Base-by-base conservation (phyloP, 2,888 invertebrate species). In the Orchestes rusci region DNA sequence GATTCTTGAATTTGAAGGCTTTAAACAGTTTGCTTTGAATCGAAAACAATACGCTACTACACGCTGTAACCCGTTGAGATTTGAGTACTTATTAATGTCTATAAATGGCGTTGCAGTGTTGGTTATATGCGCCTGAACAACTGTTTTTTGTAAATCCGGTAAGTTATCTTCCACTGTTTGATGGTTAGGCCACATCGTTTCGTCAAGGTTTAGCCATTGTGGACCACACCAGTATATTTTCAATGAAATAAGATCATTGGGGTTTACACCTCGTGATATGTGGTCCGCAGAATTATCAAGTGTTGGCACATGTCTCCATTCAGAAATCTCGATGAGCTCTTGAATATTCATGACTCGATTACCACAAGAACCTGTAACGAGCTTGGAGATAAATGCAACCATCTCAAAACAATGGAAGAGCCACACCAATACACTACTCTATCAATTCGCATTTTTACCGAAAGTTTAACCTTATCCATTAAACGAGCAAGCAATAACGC, bases 361-460 rank as follows among this genome's bases (percentile, higher is more conserved):
- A 38, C 48, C 2, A 48, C 48, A 31, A 48, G 41, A 19, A 40
- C 32, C 23, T 45, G 45, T 13, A 48, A 18, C 16, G n/a, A 15
- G 10, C 30, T 45, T 10, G 44, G 30, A 12, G 4, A n/a, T 3
- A 32, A 41, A 13, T 16, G 5, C 8, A 34, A 17, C 34, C 34
- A 34, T 16, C 34, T 17, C 12, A 34, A 16, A 8, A 34, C 40
- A 5, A 54, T 50, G 3, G 48, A 45, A 5, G 53, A 54, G 35
- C 55, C 55, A 16, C 41, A 32, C 52, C 51, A 55, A 13, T 39
- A 40, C 3, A 16, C 10, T 8, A 12, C 19, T 18, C 13, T 30
- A 2, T 39, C 39, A 15, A 44, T 23, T 3, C 5, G 2, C 10
- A 31, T 15, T 3, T 34, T 23, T 3, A 41, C n/a, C 20, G 39